A percentile compares a stretch with the other conserved stretches of the same genome.
These are phyloP conservation scores for Smittia sp. DNA, from an alignment of 2,888 invertebrate species.

Conservation along the genomic window DNA sequence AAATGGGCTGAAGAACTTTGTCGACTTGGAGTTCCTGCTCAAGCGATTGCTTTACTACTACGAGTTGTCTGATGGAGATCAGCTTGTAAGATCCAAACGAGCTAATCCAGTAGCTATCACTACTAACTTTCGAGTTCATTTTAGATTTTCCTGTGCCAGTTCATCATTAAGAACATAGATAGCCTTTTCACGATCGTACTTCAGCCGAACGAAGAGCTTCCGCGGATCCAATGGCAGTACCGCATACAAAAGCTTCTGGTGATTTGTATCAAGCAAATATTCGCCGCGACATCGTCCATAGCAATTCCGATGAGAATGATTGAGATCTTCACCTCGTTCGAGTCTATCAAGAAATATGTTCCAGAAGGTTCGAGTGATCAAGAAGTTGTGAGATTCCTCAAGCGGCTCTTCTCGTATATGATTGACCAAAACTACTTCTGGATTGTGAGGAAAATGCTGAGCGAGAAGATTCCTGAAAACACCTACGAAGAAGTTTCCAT, in stretches of 20 bases:
- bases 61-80: constrained; percentile 60
- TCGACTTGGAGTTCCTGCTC: constrained; percentile 59
- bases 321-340: constrained; percentile 68
- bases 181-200: constrained; percentile 50
- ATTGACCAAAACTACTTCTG: constrained; percentile 62
- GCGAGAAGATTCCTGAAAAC: constrained; percentile 60
- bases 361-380: constrained; percentile 47
- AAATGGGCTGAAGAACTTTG: constrained; percentile 52
- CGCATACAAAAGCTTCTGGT: constrained; percentile 51
- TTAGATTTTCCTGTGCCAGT: constrained; percentile 52
- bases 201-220: constrained; percentile 46
- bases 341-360: constrained; percentile 52
- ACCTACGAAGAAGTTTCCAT: constrained; percentile 66
- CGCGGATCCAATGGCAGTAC: constrained; percentile 50
- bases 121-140: constrained; percentile 32
- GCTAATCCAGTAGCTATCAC: not conserved
- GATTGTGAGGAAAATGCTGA: constrained; percentile 67
- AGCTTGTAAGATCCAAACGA: constrained; percentile 57
- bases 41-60: constrained; percentile 76
- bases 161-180: constrained; percentile 49
- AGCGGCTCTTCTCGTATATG: constrained; percentile 50
- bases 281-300: constrained; percentile 45
- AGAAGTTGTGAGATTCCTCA: constrained; percentile 47
- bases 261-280: constrained; percentile 51
- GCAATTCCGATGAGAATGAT: constrained; percentile 75